These are phyloP conservation scores for Centropristis striata DNA, from an alignment of 2,113 vertebrate species.

Conservation along the genomic window DNA sequence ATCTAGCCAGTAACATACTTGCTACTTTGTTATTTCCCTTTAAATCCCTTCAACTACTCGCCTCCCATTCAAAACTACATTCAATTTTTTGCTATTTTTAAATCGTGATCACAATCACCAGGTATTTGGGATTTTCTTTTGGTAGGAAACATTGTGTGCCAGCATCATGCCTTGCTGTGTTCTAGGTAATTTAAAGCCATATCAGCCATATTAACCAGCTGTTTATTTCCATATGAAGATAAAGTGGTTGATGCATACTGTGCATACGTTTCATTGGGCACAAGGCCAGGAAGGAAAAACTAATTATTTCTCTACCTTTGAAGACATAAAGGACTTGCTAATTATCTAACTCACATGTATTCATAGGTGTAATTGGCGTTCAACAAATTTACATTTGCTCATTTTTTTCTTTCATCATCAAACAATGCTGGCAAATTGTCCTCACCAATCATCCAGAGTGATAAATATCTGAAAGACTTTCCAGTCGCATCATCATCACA, in stretches of 20 bases:
- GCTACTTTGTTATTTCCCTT: too few species aligned
- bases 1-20: too few species aligned
- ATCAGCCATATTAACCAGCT: too few species aligned
- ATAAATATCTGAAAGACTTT: constrained; percentile 42
- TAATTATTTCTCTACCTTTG: constrained; percentile 17
- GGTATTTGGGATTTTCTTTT: too few species aligned
- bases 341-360: not conserved
- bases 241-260: not conserved
- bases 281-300: not conserved
- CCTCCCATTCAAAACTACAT: too few species aligned
- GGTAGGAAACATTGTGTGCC: too few species aligned
- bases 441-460: not conserved
- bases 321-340: constrained; percentile 9
- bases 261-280: constrained; percentile 1
- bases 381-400: constrained; percentile 35
- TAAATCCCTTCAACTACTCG: too few species aligned
- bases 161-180: too few species aligned
- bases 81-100: too few species aligned
- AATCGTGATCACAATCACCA: too few species aligned
- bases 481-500: not conserved
- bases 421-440: constrained; percentile 12
- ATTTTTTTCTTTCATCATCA: constrained; percentile 23
- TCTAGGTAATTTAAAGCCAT: too few species aligned
- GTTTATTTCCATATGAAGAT: not conserved
- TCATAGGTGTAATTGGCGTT: constrained; percentile 20